Evolutionary conservation across 1,140 invertebrate genomes (phyloP), one percentile per base, ranked within the genome.

Genomic region (Goniozus legneri): DNA sequence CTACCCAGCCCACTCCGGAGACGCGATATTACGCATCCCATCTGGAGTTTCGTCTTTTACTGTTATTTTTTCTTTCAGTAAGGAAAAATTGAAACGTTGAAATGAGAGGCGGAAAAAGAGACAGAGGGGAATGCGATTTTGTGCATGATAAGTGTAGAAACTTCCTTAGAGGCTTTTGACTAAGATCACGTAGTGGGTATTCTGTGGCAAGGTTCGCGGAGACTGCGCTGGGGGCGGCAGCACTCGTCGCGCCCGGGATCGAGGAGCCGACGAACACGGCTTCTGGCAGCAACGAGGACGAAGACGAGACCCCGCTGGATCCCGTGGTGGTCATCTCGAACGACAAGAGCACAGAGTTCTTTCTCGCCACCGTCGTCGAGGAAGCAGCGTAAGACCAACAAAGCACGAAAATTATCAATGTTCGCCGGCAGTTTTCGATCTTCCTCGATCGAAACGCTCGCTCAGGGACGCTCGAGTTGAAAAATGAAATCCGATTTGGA

Each of bases 261-360:
- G 86, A 91, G 69, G 79, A 83, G 51, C 86, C 88, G 30, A 93
- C 89, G 3, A 92, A 92, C 63, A 92, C 90, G n/a, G 90, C 88
- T 3, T 92, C 89, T n/a, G 90, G 89, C 8, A 89, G 87, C 52
- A 89, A 88, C 52, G 88, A 91, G 59, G 90, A 92, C 54, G 88
- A 92, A 50, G 89, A 92, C 51, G 84, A 75, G 45, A 75, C 71
- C 14, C 74, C 73, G 2, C 44, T 76, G 21, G 74, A 76, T 60
- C 73, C 73, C 12, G 69, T 69, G 14, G 71, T 73, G 42, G 85
- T 92, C 52, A 92, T 93, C 56, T 87, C 88, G 10, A 92, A 93
- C 68, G 89, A 92, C 65, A 92, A 89, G 73, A 90, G 88, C 43
- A 89, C 88, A 3, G 89, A 92, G 64, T 92, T 92, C 66, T 91